phyloP scores from a whole-genome alignment of 2,113 vertebrate species.

The Crotalus horridus region DNA sequence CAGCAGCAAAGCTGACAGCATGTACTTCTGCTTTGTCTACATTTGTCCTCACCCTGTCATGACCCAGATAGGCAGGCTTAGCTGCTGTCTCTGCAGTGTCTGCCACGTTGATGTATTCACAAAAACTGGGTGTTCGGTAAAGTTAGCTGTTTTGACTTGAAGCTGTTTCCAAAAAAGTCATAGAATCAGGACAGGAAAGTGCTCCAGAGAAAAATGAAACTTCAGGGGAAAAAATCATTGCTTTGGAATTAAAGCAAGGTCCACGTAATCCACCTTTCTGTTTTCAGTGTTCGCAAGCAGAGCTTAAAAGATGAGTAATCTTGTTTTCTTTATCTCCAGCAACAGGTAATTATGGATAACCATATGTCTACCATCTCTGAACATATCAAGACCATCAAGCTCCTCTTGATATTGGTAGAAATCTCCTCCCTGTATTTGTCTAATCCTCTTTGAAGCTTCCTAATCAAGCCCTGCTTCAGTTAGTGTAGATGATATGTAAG shows the following conservation, averaged over 20 bases:
- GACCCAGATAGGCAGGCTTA: not conserved
- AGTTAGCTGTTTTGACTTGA: not conserved
- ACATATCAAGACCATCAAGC: not conserved
- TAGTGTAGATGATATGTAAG: not conserved
- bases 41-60: constrained; percentile 1
- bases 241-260: not conserved
- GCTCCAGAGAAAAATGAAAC: not conserved
- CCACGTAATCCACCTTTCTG: not conserved
- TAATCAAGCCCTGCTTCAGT: not conserved
- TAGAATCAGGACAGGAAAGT: not conserved
- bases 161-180: not conserved
- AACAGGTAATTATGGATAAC: not conserved
- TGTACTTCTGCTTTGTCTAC: not conserved
- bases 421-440: not conserved
- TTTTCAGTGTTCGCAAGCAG: not conserved
- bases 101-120: not conserved
- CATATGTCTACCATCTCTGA: not conserved
- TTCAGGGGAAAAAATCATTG: not conserved
- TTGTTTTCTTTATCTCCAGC: not conserved
- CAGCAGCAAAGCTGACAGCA: not conserved
- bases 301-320: not conserved
- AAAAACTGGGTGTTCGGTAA: not conserved
- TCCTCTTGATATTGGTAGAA: not conserved
- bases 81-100: not conserved
- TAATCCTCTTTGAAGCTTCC: not conserved